These are phyloP conservation scores for Bufo bufo DNA, from an alignment of 2,113 vertebrate species.

Conservation along the genomic window DNA sequence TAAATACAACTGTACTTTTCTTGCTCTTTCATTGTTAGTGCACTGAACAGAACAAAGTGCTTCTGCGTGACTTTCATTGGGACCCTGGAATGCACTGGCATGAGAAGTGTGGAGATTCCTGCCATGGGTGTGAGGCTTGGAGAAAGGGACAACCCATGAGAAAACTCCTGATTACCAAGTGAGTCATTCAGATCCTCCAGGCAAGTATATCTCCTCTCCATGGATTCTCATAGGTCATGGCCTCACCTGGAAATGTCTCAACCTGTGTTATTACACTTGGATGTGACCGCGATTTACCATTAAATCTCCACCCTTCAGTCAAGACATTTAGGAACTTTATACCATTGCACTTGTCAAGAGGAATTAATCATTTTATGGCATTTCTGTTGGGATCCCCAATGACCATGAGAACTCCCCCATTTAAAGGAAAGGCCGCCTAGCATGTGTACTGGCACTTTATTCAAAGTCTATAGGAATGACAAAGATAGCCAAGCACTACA, in stretches of 20 bases:
- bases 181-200: constrained; percentile 17
- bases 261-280: background rate
- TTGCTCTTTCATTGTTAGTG: constrained; percentile 27
- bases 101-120: constrained; percentile 18
- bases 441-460: too few species aligned
- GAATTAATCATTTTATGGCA: background rate
- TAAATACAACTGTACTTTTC: background rate
- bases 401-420: too few species aligned
- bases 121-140: constrained; percentile 22
- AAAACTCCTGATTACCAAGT: constrained; percentile 31
- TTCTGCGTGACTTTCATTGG: background rate
- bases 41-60: background rate
- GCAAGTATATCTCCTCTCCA: background rate
- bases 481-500: too few species aligned
- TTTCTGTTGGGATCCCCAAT: background rate
- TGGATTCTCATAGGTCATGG: constrained; percentile 35
- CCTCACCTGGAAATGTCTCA: constrained; percentile 13
- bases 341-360: background rate
- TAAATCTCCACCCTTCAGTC: constrained; percentile 26
- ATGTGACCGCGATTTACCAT: background rate
- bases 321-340: background rate
- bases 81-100: constrained; percentile 33
- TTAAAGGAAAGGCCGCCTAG: too few species aligned
- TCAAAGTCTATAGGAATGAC: too few species aligned
- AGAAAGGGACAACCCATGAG: constrained; percentile 18